phyloP scores from a whole-genome alignment of 2,888 invertebrate species.

The Agrochola circellaris region DNA sequence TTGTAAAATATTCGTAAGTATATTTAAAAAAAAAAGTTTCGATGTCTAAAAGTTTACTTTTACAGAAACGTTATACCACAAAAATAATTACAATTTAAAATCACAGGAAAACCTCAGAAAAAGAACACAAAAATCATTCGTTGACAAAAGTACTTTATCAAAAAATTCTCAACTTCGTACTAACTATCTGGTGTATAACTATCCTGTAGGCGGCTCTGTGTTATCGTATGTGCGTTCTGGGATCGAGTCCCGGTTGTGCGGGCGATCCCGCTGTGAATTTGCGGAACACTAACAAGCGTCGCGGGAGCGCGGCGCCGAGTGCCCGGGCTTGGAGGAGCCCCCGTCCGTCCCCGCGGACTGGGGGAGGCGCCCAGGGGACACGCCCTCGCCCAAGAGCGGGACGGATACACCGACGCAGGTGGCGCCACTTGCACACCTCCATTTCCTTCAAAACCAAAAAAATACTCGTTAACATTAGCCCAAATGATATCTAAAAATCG shows the following conservation, averaged over 20 bases:
- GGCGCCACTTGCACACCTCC: constrained; percentile 83
- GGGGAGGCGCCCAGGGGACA: constrained; percentile 90
- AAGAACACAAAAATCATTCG: constrained; percentile 60
- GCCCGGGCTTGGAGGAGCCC: constrained; percentile 90
- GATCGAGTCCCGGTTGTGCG: constrained; percentile 89
- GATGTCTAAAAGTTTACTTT: constrained; percentile 28
- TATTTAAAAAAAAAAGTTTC: constrained; percentile 11
- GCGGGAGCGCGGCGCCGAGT: constrained; percentile 89
- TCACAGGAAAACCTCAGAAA: constrained; percentile 54
- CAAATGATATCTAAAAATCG: constrained; percentile 45
- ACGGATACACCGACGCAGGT: constrained; percentile 82
- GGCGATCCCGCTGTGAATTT: constrained; percentile 91
- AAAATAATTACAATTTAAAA: constrained; percentile 30
- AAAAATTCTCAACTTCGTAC: constrained; percentile 53
- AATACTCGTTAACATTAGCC: constrained; percentile 18
- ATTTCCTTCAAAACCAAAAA: constrained; percentile 62
- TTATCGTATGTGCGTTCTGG: constrained; percentile 89
- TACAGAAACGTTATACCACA: constrained; percentile 39
- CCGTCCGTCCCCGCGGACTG: constrained; percentile 90
- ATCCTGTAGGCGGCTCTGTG: constrained; percentile 86
- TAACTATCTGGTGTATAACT: constrained; percentile 69
- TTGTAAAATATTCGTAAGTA: background rate
- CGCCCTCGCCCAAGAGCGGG: constrained; percentile 91
- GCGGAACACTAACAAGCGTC: constrained; percentile 91
- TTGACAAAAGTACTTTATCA: constrained; percentile 34